These are phyloP conservation scores for Dorcus parallelipipedus DNA, from an alignment of 2,888 invertebrate genomes.

Conservation along the genomic window DNA sequence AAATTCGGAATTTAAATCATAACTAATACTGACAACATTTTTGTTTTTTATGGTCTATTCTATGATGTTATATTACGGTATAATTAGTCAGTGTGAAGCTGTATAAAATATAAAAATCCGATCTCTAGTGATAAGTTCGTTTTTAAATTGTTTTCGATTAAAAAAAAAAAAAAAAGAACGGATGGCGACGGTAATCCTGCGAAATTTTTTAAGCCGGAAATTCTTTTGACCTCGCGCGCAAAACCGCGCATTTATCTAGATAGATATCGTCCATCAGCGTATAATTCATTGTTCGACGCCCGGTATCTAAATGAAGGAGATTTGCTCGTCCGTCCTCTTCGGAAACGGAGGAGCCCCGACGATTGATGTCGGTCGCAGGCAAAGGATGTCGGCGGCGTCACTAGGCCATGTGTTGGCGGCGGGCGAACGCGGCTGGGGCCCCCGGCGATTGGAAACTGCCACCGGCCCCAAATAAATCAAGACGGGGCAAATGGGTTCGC, in stretches of 20 bases:
- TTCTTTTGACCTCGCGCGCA: not conserved
- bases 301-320: slow-evolving; percentile 1
- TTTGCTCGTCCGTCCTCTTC: not conserved
- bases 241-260: not conserved
- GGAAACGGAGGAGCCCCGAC: not conserved
- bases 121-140: too few species aligned
- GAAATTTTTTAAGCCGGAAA: too few species aligned
- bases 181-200: too few species aligned
- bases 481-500: slow-evolving; percentile 6
- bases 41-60: too few species aligned
- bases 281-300: not conserved
- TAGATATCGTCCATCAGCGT: not conserved
- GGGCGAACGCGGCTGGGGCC: not conserved
- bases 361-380: not conserved
- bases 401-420: not conserved
- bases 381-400: not conserved
- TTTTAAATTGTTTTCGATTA: too few species aligned
- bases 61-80: too few species aligned
- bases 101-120: too few species aligned
- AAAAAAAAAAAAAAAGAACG: too few species aligned
- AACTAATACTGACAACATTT: too few species aligned
- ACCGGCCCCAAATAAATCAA: slow-evolving; percentile 1
- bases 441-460: not conserved
- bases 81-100: too few species aligned
- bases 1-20: too few species aligned